Evolutionary conservation across 1,140 invertebrate species (phyloP).

Genomic region (Amphibalanus amphitrite): DNA sequence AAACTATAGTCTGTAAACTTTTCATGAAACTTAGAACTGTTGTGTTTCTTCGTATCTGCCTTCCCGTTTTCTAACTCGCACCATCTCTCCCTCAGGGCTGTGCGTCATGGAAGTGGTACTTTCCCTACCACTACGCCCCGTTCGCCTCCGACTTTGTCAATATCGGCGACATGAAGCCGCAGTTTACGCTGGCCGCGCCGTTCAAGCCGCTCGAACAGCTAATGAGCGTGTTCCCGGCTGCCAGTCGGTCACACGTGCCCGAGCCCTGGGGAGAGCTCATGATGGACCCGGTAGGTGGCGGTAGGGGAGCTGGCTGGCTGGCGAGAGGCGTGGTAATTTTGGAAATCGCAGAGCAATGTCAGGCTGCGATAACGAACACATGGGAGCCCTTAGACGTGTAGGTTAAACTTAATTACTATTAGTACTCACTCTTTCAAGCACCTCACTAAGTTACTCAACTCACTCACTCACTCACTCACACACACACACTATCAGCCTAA

Average conservation of each 20-base stretch:
- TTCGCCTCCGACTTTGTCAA: conserved; percentile 98
- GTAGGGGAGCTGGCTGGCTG: conserved; percentile 21
- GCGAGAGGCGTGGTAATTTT: neutral
- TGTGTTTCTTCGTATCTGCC: conserved; percentile 9
- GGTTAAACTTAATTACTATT: too few relatives aligned
- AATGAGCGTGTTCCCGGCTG: conserved; percentile 98
- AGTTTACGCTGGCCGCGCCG: conserved; percentile 79
- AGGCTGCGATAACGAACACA: too few relatives aligned
- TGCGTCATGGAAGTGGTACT: conserved; percentile 99
- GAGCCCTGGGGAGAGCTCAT: conserved; percentile 85
- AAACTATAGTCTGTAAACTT: too few relatives aligned
- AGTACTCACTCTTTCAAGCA: too few relatives aligned
- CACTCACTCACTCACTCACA: too few relatives aligned
- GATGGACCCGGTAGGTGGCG: conserved; percentile 54
- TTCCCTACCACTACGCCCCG: conserved; percentile 99
- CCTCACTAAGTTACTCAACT: too few relatives aligned
- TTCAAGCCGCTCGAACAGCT: conserved; percentile 95
- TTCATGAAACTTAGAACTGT: too few relatives aligned
- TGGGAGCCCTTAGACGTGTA: too few relatives aligned
- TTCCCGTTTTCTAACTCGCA: conserved; percentile 4
- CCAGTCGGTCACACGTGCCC: conserved; percentile 83
- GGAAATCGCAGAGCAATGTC: too few relatives aligned
- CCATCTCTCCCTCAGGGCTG: conserved; percentile 51
- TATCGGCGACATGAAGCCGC: conserved; percentile 60
- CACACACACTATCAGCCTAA: too few relatives aligned